Base-by-base conservation (phyloP, 2,113 vertebrate species). In the Deroptyus accipitrinus region DNA sequence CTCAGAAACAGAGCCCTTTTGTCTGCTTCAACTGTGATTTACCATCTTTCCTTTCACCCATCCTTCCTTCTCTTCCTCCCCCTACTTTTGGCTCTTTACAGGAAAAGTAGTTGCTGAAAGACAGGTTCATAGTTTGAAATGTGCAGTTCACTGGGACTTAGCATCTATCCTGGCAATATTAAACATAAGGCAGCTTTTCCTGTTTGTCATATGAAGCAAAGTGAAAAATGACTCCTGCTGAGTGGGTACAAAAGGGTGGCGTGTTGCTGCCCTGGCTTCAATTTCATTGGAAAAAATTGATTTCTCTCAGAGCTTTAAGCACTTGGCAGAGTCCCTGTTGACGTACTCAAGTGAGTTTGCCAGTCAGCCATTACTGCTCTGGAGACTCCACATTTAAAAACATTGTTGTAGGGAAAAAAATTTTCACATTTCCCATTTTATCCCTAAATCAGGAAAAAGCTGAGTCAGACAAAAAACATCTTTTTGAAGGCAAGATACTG, bases 1-100 rank as follows among this genome's bases (percentile, higher is more conserved):
- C 88, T 95, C 87, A 90, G 88, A 95, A 97, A 98, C 96, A 98
- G 97, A 97, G 92, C 35, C 63, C 91, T 96, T 98, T 98, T 98
- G 97, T 98, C 97, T 97, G 64, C 44, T 95, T 93, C 87, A 94
- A 79, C 83, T 81, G 52, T 88, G 94, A 86, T 94, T 91, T 94
- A 35, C 63, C 86, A 78, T 80, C 68, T 84, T 91, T 84, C 91
- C 80, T 95, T 97, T 96, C 70, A 39, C 46, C 19, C 19, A 49
- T 83, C n/a, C 51, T 88, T 76, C 63, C 54, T 81, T 90, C 48
- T 73, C 7, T 33, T 70, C 89, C 41, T 91, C 13, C 57, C 25
- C 4, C 20, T 75, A 52, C 19, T 19, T 95, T 93, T 79, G 76
- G 46, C 67, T 84, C 72, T 92, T 94, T 80, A 51, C 33, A 89